Evolutionary conservation across 2,888 invertebrate species (phyloP), one percentile per base, ranked within the genome.

Genomic region (Peribatodes rhomboidaria): DNA sequence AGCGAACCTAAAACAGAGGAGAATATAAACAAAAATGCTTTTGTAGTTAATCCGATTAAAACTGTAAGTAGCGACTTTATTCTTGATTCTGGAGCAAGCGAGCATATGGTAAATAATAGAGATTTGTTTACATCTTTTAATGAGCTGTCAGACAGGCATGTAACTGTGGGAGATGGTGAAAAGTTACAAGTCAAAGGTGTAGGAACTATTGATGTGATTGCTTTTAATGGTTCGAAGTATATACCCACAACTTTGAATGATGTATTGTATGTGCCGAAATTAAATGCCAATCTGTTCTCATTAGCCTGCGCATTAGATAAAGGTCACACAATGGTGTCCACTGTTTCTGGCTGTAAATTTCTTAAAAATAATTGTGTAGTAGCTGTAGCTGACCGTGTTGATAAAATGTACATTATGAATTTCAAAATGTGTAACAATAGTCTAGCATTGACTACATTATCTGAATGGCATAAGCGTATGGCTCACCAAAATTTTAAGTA

Each of bases 391-490:
- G 33, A 49, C 33, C 16, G 50, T 35, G 35, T 33, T 9, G 50
- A 50, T 18, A 50, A 50, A 18, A 50, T 50, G 50, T 50, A 50
- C 16, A 18, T 50, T 0, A 50, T 50, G 50, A 47, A 47, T 47
- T 47, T 27, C 11, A 47, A 27, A 3, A 6, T 47, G n/a, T 27
- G 27, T 27, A 27, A 27, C 6, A n/a, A 47, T 27, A 13, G 35
- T 18, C 0, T 35, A 11, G 50, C 50, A 11, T 35, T 50, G 11
- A 27, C 14, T 14, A 47, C 47, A 31, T 47, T 47, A 27, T 35
- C 50, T 14, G 50, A 50, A 9, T 50, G 50, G 50, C 50, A 49
- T 33, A 16, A 49, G n/a, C 49, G 49, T 13, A 49, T 49, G 33
- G 49, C 49, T 9, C 49, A 49, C 3, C 49, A 49, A 33, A 49